These are phyloP conservation scores for Poecile montanus DNA, from an alignment of 2,797 vertebrate species.

Conservation along the genomic window DNA sequence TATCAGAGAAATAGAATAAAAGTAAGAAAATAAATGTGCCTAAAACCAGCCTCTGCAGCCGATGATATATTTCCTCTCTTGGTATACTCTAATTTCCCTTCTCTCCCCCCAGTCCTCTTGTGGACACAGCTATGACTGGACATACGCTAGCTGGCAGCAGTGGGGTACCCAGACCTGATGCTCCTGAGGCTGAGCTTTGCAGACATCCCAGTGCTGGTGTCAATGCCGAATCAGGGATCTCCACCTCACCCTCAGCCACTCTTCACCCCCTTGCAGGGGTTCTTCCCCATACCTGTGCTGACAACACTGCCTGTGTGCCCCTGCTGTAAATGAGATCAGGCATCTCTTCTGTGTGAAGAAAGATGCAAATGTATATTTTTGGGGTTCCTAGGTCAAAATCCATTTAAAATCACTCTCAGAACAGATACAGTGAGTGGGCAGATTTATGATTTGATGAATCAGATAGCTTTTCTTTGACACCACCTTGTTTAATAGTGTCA, in stretches of 20 bases:
- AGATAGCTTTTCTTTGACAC: constrained; percentile 24
- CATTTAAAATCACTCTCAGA: not conserved
- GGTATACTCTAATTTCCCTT: not conserved
- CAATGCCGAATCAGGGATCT: not conserved
- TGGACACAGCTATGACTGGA: not conserved
- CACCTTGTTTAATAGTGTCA: constrained; percentile 10
- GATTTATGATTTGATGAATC: not conserved
- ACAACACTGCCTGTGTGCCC: not conserved
- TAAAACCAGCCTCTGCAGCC: not conserved
- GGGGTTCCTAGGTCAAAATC: not conserved
- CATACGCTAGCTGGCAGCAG: not conserved
- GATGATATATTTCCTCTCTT: not conserved
- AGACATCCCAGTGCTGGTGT: not conserved
- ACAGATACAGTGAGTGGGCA: not conserved
- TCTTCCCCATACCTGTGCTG: not conserved
- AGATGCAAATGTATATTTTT: not conserved
- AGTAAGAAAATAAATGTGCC: not conserved
- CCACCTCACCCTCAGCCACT: not conserved
- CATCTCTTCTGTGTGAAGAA: not conserved
- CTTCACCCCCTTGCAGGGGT: not conserved
- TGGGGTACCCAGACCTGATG: not conserved
- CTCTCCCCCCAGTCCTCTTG: not conserved
- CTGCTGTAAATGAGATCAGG: not conserved
- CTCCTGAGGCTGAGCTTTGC: not conserved
- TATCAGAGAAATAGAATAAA: constrained; percentile 18